phyloP scores from a whole-genome alignment of 1,140 invertebrate genomes.

The Euwallacea similis region DNA sequence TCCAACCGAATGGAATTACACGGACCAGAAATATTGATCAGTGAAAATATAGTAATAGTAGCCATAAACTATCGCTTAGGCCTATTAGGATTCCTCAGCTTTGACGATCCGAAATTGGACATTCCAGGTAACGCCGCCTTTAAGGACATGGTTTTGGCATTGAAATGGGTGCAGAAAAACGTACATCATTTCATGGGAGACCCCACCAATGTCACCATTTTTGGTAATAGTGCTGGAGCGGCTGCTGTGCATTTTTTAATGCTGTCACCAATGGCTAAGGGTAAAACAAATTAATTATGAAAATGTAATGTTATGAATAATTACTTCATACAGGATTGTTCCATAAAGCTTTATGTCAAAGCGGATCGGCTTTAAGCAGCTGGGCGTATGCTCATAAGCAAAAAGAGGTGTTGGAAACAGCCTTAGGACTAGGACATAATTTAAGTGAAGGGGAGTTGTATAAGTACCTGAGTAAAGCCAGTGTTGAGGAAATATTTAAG shows the following conservation, averaged over 20 bases:
- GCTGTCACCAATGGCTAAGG: slow-evolving; percentile 48
- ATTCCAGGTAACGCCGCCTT: slow-evolving; percentile 65
- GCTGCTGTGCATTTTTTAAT: slow-evolving; percentile 48
- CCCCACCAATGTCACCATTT: slow-evolving; percentile 53
- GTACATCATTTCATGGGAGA: slow-evolving; percentile 59
- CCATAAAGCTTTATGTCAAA: slow-evolving; percentile 63
- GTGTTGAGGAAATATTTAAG: slow-evolving; percentile 52
- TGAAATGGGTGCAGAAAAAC: slow-evolving; percentile 63
- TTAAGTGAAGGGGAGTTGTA: slow-evolving; percentile 38
- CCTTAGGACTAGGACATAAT: neutral
- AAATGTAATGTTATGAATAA: neutral
- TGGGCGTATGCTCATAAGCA: slow-evolving; percentile 52
- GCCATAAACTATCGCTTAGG: slow-evolving; percentile 39
- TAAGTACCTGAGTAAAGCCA: slow-evolving; percentile 48
- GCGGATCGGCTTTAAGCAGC: slow-evolving; percentile 60
- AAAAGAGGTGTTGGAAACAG: neutral
- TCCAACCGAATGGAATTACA: slow-evolving; percentile 26
- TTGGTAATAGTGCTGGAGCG: slow-evolving; percentile 60
- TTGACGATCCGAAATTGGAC: slow-evolving; percentile 52
- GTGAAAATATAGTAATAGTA: slow-evolving; percentile 35
- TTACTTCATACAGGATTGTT: slow-evolving; percentile 59
- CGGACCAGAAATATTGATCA: slow-evolving; percentile 35
- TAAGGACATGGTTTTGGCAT: slow-evolving; percentile 62
- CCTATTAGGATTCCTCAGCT: slow-evolving; percentile 40
- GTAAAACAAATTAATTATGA: slow-evolving; percentile 20